Conservation (phyloP, 2,888 invertebrate genomes). For the Noctua janthe region DNA sequence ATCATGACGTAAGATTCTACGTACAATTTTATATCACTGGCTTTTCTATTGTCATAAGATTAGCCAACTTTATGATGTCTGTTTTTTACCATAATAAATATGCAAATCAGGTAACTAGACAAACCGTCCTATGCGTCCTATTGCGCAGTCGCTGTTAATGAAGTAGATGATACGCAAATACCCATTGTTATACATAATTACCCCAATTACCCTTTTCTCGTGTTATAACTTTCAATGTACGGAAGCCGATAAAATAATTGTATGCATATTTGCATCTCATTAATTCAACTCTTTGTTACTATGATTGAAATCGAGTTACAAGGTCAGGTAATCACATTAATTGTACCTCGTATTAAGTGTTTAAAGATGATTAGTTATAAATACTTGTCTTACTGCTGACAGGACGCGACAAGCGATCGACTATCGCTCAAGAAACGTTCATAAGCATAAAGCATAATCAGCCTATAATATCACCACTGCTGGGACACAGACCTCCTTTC, state of each 20-base stretch:
- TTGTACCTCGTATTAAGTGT: constrained; percentile 73
- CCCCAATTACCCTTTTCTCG: constrained; percentile 81
- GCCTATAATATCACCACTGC: too few relatives aligned
- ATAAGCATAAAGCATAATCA: too few relatives aligned
- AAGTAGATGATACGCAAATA: constrained; percentile 59
- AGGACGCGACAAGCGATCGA: background rate
- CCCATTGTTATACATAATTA: constrained; percentile 81
- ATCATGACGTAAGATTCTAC: background rate
- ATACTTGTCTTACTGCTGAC: background rate
- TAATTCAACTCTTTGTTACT: constrained; percentile 83
- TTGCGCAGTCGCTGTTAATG: constrained; percentile 45
- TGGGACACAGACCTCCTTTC: too few relatives aligned
- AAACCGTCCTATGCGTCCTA: background rate
- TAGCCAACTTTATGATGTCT: background rate
- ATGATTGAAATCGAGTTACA: constrained; percentile 85
- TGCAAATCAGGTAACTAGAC: constrained; percentile 43
- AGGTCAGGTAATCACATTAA: constrained; percentile 84
- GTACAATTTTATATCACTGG: background rate
- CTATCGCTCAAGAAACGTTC: background rate
- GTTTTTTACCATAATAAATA: constrained; percentile 34
- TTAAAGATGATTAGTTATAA: constrained; percentile 67
- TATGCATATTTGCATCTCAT: constrained; percentile 85
- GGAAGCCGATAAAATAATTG: constrained; percentile 81
- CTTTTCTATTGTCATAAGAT: constrained; percentile 11
- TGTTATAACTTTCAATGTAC: constrained; percentile 85